Conservation (phyloP, 2,797 vertebrate genomes). For the Gallinago nigripennis region DNA sequence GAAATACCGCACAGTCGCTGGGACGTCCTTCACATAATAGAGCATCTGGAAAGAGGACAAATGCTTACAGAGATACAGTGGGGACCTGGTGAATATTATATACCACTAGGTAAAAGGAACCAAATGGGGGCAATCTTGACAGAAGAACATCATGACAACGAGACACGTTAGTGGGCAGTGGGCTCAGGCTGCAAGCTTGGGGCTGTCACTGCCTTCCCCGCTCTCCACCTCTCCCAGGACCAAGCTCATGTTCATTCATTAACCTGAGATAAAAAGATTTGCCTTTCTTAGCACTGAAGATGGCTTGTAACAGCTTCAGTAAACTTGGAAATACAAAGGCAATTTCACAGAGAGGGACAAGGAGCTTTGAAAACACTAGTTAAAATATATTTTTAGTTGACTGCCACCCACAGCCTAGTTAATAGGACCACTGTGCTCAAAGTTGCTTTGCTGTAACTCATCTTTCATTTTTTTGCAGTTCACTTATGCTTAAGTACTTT, state of each 20-base stretch:
- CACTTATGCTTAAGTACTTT: constrained; percentile 17
- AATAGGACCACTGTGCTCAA: constrained; percentile 34
- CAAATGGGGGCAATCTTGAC: background rate
- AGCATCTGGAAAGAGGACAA: constrained; percentile 84
- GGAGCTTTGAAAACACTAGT: background rate
- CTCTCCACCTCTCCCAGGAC: background rate
- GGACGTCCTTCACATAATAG: constrained; percentile 89
- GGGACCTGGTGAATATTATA: rapidly evolving
- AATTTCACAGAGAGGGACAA: constrained; percentile 9
- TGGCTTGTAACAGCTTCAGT: background rate
- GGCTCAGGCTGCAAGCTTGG: background rate
- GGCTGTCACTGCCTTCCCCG: background rate
- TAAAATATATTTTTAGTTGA: constrained; percentile 24
- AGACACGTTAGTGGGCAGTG: rapidly evolving
- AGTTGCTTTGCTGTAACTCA: constrained; percentile 15
- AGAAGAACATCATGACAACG: background rate
- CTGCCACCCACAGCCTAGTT: constrained; percentile 37
- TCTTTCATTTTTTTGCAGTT: constrained; percentile 43
- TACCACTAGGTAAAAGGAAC: background rate
- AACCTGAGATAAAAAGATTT: background rate
- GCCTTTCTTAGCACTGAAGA: background rate
- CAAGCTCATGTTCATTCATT: background rate
- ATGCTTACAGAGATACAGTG: background rate
- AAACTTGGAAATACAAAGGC: constrained; percentile 8
- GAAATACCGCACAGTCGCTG: constrained; percentile 85